These are phyloP conservation scores for Microtus ochrogaster DNA, from an alignment of 2,113 vertebrate species.

Conservation along the genomic window DNA sequence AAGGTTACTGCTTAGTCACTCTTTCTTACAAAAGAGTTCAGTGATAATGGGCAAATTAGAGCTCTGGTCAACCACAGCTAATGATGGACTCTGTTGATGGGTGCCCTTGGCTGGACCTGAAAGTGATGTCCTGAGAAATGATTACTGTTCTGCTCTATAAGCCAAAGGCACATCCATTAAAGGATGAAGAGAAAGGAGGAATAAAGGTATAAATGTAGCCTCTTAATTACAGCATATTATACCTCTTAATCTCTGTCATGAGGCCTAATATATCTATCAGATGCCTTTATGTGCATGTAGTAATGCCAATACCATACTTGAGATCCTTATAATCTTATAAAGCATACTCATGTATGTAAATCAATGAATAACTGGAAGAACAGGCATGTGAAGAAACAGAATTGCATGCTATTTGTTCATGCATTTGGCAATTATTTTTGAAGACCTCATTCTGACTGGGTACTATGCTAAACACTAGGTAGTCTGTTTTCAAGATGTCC, in stretches of 20 bases:
- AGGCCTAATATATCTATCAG: slow-evolving; percentile 20
- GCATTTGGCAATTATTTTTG: slow-evolving; percentile 11
- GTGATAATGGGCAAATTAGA: slow-evolving; percentile 66
- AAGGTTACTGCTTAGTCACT: slow-evolving; percentile 65
- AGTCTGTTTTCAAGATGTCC: neutral
- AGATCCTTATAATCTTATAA: slow-evolving; percentile 43
- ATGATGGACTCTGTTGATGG: slow-evolving; percentile 59
- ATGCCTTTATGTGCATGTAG: neutral
- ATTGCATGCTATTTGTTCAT: neutral
- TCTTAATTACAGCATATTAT: slow-evolving; percentile 48
- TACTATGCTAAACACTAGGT: slow-evolving; percentile 5
- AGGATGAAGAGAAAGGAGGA: slow-evolving; percentile 53
- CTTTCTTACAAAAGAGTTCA: slow-evolving; percentile 70
- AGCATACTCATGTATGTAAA: neutral
- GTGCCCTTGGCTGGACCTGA: slow-evolving; percentile 51
- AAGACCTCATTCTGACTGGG: slow-evolving; percentile 27
- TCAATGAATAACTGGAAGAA: slow-evolving; percentile 15
- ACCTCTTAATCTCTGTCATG: slow-evolving; percentile 23
- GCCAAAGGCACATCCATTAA: slow-evolving; percentile 59
- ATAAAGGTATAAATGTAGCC: slow-evolving; percentile 36
- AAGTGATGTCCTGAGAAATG: slow-evolving; percentile 67
- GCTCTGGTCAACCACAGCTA: slow-evolving; percentile 59
- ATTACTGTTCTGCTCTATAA: slow-evolving; percentile 59
- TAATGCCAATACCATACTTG: neutral
- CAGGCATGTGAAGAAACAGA: neutral